Evolutionary conservation across 2,888 invertebrate genomes (phyloP), one percentile per base, ranked within the genome.

Genomic region (Tryphoninae sp.): DNA sequence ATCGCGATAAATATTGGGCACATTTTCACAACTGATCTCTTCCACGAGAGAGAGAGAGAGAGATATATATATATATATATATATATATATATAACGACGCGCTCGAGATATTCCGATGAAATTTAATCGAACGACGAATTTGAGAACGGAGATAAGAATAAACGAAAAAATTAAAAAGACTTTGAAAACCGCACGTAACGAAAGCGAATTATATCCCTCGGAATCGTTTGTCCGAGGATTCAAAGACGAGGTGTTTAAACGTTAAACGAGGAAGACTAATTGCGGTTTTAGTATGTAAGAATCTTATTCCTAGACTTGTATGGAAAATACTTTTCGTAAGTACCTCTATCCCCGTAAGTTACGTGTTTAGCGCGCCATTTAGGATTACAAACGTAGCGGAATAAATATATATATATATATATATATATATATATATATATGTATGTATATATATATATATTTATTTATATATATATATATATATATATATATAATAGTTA

Each of bases 331-430:
- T 67, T 81, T 85, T 84, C 78, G 61, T 82, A 80, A 85, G 82
- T 78, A 81, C 76, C 81, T 81, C 65, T 82, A 77, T 69, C 13
- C 23, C 13, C 19, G 33, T 78, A 82, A 81, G 73, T 83, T 80
- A 81, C 69, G 77, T 82, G 82, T 83, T 77, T 83, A 83, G 83
- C 16, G 77, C 77, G 82, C 78, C 72, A 78, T 79, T 71, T 83
- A 84, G 81, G 75, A 72, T 80, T 80, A 72, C 78, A 53, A 55
- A 59, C 64, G 77, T 83, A 83, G 82, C 62, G 55, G 61, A 78
- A 65, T 67, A 16, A 8, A 19, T n/a, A n/a, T 49, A 11, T 11
- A 49, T n/a, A 49, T 49, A 13, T 49, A 49, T 49, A 13, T 49
- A 2, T 49, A 49, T 49, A 0, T 49, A 7, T 9, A 0, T 49